These are phyloP conservation scores for Fregata magnificens DNA, from an alignment of 2,113 vertebrate species.

Conservation along the genomic window DNA sequence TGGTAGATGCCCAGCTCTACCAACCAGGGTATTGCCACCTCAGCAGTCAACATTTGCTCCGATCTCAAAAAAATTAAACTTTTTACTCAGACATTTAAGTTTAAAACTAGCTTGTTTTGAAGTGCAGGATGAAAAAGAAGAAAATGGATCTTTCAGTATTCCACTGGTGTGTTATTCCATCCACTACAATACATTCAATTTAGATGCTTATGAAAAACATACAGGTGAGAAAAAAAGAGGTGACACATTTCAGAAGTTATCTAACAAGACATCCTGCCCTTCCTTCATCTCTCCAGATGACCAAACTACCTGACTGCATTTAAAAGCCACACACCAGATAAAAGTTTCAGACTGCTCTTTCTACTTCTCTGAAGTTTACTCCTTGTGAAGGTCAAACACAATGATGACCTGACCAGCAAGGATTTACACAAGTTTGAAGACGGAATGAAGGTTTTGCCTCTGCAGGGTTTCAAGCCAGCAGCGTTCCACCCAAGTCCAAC, in stretches of 20 bases:
- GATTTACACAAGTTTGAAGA: not conserved
- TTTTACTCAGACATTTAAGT: not conserved
- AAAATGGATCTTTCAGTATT: not conserved
- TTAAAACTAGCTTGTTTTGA: not conserved
- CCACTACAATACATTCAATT: not conserved
- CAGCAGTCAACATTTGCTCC: not conserved
- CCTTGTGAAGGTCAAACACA: conserved; percentile 30
- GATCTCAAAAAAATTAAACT: not conserved
- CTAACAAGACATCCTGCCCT: not conserved
- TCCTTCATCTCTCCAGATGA: conserved; percentile 12
- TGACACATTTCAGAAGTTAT: not conserved
- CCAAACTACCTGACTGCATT: not conserved
- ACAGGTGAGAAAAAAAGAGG: not conserved
- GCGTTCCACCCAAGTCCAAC: not conserved
- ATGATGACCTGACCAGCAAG: not conserved
- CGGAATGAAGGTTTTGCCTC: not conserved
- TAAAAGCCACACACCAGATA: conserved; percentile 7
- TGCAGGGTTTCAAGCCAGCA: not conserved
- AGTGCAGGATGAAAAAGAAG: not conserved
- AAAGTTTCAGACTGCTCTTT: conserved; percentile 19
- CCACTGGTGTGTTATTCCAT: not conserved
- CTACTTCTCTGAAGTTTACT: conserved; percentile 13
- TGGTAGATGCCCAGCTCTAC: not conserved
- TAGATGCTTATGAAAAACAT: conserved; percentile 13
- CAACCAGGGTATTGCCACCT: not conserved